phyloP scores from a whole-genome alignment of 2,888 invertebrate species.

The Acanthosoma haemorrhoidale region DNA sequence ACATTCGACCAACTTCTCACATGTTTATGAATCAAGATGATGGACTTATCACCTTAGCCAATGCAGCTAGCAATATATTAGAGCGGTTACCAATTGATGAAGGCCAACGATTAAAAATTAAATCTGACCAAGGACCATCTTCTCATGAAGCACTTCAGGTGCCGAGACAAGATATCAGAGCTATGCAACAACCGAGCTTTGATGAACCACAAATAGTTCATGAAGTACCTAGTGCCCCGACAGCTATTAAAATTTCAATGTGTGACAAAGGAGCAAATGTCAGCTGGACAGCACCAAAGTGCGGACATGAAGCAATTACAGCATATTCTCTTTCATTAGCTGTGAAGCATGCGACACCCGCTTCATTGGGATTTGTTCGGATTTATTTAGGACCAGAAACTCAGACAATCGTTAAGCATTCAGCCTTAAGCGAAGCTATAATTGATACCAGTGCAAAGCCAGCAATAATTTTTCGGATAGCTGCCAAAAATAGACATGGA shows the following conservation, averaged over 20 bases:
- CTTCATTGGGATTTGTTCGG: conserved; percentile 74
- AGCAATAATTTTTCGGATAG: conserved; percentile 96
- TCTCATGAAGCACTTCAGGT: too few species aligned
- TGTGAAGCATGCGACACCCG: conserved; percentile 51
- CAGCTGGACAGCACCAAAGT: conserved; percentile 88
- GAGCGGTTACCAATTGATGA: neutral
- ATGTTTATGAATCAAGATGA: neutral
- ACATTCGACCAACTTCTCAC: neutral
- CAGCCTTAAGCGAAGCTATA: conserved; percentile 80
- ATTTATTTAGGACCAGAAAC: conserved; percentile 91
- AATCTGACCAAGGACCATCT: neutral
- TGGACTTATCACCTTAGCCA: neutral
- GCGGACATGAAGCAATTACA: conserved; percentile 79
- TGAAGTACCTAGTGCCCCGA: conserved; percentile 94
- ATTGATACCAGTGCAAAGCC: conserved; percentile 80
- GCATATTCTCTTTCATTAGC: conserved; percentile 97
- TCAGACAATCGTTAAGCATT: conserved; percentile 82
- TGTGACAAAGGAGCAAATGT: conserved; percentile 88
- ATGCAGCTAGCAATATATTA: neutral
- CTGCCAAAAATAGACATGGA: conserved; percentile 94
- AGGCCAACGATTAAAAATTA: too few species aligned
- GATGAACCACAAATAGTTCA: neutral
- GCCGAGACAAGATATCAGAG: neutral
- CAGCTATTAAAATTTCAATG: conserved; percentile 94
- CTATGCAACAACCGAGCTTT: neutral